Base-by-base conservation (phyloP, 2,888 invertebrate genomes). In the Ypsolopha scabrella region DNA sequence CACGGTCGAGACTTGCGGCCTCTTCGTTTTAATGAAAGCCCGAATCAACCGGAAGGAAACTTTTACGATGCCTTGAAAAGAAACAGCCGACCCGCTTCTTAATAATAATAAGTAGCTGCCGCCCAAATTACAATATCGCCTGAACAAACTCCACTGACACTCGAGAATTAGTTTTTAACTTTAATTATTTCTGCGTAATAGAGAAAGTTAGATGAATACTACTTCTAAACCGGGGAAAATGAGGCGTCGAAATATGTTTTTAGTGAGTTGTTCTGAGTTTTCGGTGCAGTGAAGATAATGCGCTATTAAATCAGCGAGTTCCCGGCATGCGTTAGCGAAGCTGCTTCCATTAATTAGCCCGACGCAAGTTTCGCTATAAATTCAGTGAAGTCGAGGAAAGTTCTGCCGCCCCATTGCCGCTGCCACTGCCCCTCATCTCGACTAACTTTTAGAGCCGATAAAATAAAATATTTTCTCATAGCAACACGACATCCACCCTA, bases 311-410 rank as follows among this genome's bases (percentile, higher is more conserved):
- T 79, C 70, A 75, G 68, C 67, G 68, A 75, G 68, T 69, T 68
- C 59, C 65, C 52, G 51, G 65, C 64, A 68, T 68, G 71, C 70
- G 68, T 75, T 72, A 69, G 70, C 65, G 67, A 67, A 76, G 69
- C 75, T 70, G 75, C 75, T 80, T 76, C 75, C 79, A 82, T 83
- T 85, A 83, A 85, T 86, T 83, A 83, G 79, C 64, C 69, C 66
- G 74, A 81, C 72, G 76, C 72, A 83, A 85, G 83, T 85, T 86
- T 77, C 66, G 81, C 83, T 76, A 83, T 86, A 86, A 85, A 86
- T 86, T 76, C 68, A 67, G 65, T 65, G 62, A 69, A 75, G 75
- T 72, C 72, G 68, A 68, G 67, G 60, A 74, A 83, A 80, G 79
- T 82, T 78, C n/a, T 39, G 34, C 39, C 49, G 49, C 39, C 48